Evolutionary conservation across 2,888 invertebrate species (phyloP).

Genomic region (Brachylomia viminalis): DNA sequence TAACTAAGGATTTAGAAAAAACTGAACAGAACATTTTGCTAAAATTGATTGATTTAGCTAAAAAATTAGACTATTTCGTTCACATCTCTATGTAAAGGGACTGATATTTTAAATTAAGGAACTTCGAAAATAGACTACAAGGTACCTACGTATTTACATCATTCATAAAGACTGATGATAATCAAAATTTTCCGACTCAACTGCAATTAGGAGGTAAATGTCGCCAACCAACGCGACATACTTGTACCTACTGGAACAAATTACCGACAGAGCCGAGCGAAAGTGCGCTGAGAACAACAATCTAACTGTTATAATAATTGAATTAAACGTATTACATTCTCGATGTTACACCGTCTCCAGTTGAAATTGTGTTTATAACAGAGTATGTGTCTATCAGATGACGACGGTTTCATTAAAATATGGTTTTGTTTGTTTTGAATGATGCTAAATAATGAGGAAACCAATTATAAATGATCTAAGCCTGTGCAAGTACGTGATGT

Average conservation of each 20-base stretch:
- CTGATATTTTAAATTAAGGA: neutral
- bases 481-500: neutral
- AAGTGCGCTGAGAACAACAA: slow-evolving; percentile 53
- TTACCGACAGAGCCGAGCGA: slow-evolving; percentile 40
- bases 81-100: neutral
- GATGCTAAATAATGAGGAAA: neutral
- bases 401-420: neutral
- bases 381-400: neutral
- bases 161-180: neutral
- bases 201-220: slow-evolving; percentile 16
- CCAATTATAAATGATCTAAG: neutral
- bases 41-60: neutral
- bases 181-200: neutral
- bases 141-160: neutral
- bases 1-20: neutral
- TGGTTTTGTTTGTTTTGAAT: neutral
- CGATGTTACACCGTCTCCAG: slow-evolving; percentile 22
- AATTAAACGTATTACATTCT: slow-evolving; percentile 43
- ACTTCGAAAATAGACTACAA: neutral
- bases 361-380: neutral
- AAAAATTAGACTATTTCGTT: neutral
- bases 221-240: slow-evolving; percentile 6
- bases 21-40: neutral
- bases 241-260: slow-evolving; percentile 40
- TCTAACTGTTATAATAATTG: slow-evolving; percentile 54